These are phyloP conservation scores for Palythoa caribaeorum DNA, from an alignment of 92 coral and sea anemone genomes.

Conservation along the genomic window DNA sequence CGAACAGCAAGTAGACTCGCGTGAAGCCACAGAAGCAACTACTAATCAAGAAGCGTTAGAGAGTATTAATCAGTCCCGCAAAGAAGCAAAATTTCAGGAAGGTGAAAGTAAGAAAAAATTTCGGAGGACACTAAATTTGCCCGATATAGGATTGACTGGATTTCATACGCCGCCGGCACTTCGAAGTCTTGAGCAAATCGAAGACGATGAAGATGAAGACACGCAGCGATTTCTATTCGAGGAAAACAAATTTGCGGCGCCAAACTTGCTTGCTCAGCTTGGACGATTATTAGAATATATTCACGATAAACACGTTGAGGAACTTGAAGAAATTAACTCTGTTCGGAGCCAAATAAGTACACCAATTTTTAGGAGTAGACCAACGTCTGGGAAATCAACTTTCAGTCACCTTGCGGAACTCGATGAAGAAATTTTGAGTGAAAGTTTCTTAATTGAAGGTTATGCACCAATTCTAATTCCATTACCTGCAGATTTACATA, in stretches of 20 bases:
- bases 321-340: conserved; percentile 77
- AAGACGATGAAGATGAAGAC: conserved; percentile 96
- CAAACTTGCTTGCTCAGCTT: conserved; percentile 92
- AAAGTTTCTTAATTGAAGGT: conserved; percentile 31
- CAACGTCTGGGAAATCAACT: conserved; percentile 40
- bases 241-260: conserved; percentile 97
- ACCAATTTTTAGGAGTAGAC: conserved; percentile 29
- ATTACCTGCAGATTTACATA: conserved; percentile 83
- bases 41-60: conserved; percentile 42
- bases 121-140: conserved; percentile 65
- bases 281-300: conserved; percentile 85
- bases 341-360: conserved; percentile 64
- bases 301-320: conserved; percentile 83
- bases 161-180: conserved; percentile 66
- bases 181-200: conserved; percentile 79
- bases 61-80: conserved; percentile 49
- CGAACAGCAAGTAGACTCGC: conserved; percentile 41
- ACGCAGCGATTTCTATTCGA: conserved; percentile 96
- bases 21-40: conserved; percentile 4
- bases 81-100: conserved; percentile 63
- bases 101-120: conserved; percentile 60
- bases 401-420: conserved; percentile 40
- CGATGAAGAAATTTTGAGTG: conserved; percentile 47
- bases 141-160: conserved; percentile 66
- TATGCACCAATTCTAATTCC: conserved; percentile 68